Evolutionary conservation across 2,888 invertebrate species (phyloP), one percentile per base, ranked within the genome.

Genomic region (Stratiomys singularior): DNA sequence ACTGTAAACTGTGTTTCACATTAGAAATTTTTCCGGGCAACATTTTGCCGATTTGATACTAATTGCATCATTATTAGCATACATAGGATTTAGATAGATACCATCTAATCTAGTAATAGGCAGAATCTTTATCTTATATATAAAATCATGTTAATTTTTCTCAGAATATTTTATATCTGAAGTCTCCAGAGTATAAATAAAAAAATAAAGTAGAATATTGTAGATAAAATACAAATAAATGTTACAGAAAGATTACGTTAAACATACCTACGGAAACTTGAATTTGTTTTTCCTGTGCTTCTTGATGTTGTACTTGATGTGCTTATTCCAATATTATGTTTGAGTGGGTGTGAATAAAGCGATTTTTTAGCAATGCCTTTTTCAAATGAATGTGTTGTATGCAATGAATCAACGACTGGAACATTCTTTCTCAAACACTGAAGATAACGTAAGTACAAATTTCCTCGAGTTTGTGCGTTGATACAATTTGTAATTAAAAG

Each of bases 261-360:
- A 28, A 15, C 79, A 82, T 85, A 92, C 92, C 94, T 92, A 84
- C 97, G 97, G 11, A 96, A 96, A 86, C 96, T 96, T 30, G 96
- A 96, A 82, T 96, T 94, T 15, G 97, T 97, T 87, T 97, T 98
- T 69, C 95, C 96, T 0, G 97, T 97, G 37, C 97, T 97, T 80
- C 96, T 89, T 0, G 96, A 97, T 0, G 98, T 98, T 0, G 97
- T 98, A 79, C 96, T 96, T 0, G 97, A 96, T 0, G 97, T 96
- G 13, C 97, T 97, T 82, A 98, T 97, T 44, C 97, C 98, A 80
- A 97, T 93, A 85, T 95, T 94, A 67, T 95, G 88, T 81, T 93
- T 87, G 52, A 90, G 89, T 37, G 3, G 37, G 9, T 37, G 3
- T 9, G 37, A 37, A 9, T 37, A 9, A 9, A 37, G 5, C 3